Evolutionary conservation across 2,797 vertebrate genomes (phyloP), one percentile per base, ranked within the genome.

Genomic region (Amazona ochrocephala): DNA sequence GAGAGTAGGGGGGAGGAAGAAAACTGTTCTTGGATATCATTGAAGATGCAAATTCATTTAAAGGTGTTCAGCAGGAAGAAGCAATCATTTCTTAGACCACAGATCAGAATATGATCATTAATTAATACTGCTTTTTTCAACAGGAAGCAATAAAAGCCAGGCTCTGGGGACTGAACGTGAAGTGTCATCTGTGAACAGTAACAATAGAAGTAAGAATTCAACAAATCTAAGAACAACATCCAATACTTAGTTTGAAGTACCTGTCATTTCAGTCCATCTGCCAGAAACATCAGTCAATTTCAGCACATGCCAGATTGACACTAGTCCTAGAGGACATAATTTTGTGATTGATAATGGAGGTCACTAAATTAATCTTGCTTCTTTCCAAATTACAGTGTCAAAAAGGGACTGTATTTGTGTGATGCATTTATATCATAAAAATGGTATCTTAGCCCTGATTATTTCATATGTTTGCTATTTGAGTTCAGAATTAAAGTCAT

Each of bases 21-120:
- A 88, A 85, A 27, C 50, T 87, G 91, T 96, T 83, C 90, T 97
- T 93, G 71, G 32, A 15, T 96, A 71, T 91, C 94, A 93, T 5
- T 94, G 89, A 94, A 95, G 71, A 96, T 91, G 45, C 73, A 95
- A 96, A 97, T 94, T 87, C 17, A 68, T 91, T 81, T 86, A 96
- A 87, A 96, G 42, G 42, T 87, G 67, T 95, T 95, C 50, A 37
- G 85, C 80, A 87, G 64, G 78, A 93, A 83, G 77, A 90, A 86
- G 92, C 72, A 29, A 81, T 79, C 58, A 15, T 50, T 96, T 96
- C 27, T 74, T 51, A 84, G 51, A 76, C 13, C 24, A 54, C 67
- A 64, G 77, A 88, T 87, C 54, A 75, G 45, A 74, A 42, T 54
- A 41, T 30, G 14, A 41, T 44, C 54, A 18, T 72, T 37, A 66